Evolutionary conservation across 2,888 invertebrate species (phyloP).

Genomic region (Keiferia lycopersicella): DNA sequence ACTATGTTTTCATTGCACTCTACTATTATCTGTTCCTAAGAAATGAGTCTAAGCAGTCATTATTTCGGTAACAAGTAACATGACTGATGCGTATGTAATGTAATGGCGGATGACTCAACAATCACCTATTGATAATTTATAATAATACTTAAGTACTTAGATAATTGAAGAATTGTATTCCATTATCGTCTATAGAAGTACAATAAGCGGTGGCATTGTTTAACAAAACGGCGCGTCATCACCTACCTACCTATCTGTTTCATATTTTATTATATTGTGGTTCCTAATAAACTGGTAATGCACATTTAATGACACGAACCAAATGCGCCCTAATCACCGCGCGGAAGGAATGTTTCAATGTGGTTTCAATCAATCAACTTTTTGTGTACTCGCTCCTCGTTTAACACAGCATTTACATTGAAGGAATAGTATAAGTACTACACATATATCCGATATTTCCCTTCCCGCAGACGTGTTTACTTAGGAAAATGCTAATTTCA

Average conservation of each 20-base stretch:
- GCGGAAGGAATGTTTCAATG: slow-evolving; percentile 4
- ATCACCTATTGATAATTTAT: slow-evolving; percentile 12
- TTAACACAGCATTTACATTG: too few species aligned
- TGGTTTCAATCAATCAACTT: not conserved
- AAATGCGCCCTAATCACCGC: slow-evolving; percentile 10
- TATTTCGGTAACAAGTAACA: not conserved
- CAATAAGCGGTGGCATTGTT: slow-evolving; percentile 11
- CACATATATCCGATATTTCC: too few species aligned
- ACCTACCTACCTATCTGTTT: too few species aligned
- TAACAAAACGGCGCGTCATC: slow-evolving; percentile 10
- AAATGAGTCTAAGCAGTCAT: not conserved
- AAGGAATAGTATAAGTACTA: too few species aligned
- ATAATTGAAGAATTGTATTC: slow-evolving; percentile 11
- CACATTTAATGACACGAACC: slow-evolving; percentile 17
- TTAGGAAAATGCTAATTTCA: not conserved
- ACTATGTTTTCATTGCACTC: not conserved
- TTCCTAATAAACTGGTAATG: slow-evolving; percentile 19
- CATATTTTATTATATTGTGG: slow-evolving; percentile 9
- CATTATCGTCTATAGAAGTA: slow-evolving; percentile 8
- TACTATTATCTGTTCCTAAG: not conserved
- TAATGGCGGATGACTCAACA: not conserved
- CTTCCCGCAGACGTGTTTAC: not conserved
- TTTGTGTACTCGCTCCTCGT: not conserved
- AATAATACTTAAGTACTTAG: not conserved
- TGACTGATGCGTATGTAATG: not conserved